Conservation (phyloP, 1,140 invertebrate genomes). For the Diorhabda sublineata region DNA sequence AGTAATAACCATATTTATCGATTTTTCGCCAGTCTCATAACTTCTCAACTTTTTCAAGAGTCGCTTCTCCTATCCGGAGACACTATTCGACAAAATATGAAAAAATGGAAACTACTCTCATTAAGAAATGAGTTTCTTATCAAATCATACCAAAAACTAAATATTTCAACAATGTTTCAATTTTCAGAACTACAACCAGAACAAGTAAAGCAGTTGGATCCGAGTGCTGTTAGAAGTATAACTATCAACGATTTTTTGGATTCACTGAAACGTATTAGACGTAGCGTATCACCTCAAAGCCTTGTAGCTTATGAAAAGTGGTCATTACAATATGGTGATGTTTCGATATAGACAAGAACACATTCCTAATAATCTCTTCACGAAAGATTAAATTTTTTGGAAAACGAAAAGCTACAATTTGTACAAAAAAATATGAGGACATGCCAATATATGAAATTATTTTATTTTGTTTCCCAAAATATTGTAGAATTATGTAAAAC, state of each 20-base stretch:
- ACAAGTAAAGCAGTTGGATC: constrained; percentile 77
- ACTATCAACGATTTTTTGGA: constrained; percentile 86
- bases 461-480: background rate
- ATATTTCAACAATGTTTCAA: background rate
- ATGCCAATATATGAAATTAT: background rate
- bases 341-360: constrained; percentile 56
- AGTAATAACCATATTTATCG: too few species aligned
- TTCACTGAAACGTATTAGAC: constrained; percentile 82
- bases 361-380: constrained; percentile 7
- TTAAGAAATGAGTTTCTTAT: too few species aligned
- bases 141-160: too few species aligned
- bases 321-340: constrained; percentile 89
- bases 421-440: too few species aligned
- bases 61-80: too few species aligned
- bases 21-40: too few species aligned
- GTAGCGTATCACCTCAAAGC: constrained; percentile 83
- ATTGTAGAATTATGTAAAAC: too few species aligned
- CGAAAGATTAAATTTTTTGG: background rate
- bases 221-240: constrained; percentile 79
- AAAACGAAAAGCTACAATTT: background rate
- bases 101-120: too few species aligned
- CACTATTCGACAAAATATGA: too few species aligned
- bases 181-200: constrained; percentile 75
- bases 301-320: constrained; percentile 86
- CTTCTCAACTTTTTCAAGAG: too few species aligned